These are phyloP conservation scores for Malacoraja senta DNA, from an alignment of 2,797 vertebrate genomes.

Conservation along the genomic window DNA sequence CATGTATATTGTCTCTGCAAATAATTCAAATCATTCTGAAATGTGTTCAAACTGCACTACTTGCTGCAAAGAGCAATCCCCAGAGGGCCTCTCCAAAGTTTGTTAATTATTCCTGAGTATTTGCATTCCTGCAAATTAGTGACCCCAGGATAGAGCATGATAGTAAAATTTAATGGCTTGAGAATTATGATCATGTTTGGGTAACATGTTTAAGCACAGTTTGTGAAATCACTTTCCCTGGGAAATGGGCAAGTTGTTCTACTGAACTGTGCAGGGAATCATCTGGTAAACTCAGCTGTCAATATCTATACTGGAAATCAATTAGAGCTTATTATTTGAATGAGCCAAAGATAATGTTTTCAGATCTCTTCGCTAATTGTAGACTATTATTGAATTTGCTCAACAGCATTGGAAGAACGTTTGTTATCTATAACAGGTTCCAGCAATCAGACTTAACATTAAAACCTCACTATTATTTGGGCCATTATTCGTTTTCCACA, in stretches of 20 bases:
- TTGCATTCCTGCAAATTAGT: neutral
- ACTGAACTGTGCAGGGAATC: neutral
- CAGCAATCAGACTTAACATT: neutral
- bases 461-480: neutral
- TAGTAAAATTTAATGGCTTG: conserved; percentile 2
- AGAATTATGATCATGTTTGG: neutral
- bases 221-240: neutral
- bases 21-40: neutral
- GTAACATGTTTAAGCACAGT: neutral
- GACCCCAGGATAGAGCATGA: neutral
- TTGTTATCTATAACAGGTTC: neutral
- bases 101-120: conserved; percentile 10
- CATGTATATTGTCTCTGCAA: neutral
- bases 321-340: neutral
- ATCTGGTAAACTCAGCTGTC: neutral
- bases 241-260: neutral
- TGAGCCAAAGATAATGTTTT: neutral
- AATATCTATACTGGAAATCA: neutral
- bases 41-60: neutral
- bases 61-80: neutral
- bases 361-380: neutral
- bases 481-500: neutral
- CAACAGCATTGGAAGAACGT: neutral
- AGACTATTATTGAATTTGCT: neutral
- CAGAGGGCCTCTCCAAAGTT: neutral